Evolutionary conservation across 2,797 vertebrate species (phyloP).

Genomic region (Schizothorax lantsangensis): DNA sequence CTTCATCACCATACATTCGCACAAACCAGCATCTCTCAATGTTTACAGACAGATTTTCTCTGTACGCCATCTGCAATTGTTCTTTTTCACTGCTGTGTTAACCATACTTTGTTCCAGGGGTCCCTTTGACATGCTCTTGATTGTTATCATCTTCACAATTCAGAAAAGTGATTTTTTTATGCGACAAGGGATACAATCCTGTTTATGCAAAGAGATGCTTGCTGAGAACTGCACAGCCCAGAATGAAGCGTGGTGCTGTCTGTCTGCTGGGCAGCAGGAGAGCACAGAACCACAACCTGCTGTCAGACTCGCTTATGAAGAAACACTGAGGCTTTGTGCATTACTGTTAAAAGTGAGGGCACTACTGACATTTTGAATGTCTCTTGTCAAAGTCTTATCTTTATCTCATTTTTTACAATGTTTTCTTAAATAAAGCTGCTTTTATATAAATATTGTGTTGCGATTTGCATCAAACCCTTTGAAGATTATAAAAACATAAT

Average conservation of each 20-base stretch:
- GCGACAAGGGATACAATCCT: background rate
- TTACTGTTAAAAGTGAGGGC: slow-evolving; percentile 52
- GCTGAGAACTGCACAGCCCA: background rate
- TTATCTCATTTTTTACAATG: slow-evolving; percentile 74
- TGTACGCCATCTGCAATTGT: slow-evolving; percentile 14
- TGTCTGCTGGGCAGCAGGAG: slow-evolving; percentile 79
- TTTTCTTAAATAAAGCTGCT: slow-evolving; percentile 81
- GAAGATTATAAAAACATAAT: background rate
- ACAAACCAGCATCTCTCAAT: slow-evolving; percentile 12
- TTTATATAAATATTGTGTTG: slow-evolving; percentile 61
- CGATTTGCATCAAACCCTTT: background rate
- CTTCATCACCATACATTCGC: background rate
- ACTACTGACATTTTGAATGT: slow-evolving; percentile 59
- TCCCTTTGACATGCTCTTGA: background rate
- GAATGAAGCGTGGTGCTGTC: slow-evolving; percentile 54
- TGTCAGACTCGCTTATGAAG: slow-evolving; percentile 8
- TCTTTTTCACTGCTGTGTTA: slow-evolving; percentile 43
- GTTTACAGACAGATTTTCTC: slow-evolving; percentile 32
- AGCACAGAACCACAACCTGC: slow-evolving; percentile 27
- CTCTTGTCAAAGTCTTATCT: slow-evolving; percentile 77
- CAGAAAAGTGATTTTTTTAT: slow-evolving; percentile 10
- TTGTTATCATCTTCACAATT: slow-evolving; percentile 19
- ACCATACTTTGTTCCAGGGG: background rate
- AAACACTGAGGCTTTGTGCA: slow-evolving; percentile 31
- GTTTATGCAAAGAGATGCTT: slow-evolving; percentile 4